Conservation (phyloP, 2,888 invertebrate species). For the Tetramorium bicarinatum region DNA sequence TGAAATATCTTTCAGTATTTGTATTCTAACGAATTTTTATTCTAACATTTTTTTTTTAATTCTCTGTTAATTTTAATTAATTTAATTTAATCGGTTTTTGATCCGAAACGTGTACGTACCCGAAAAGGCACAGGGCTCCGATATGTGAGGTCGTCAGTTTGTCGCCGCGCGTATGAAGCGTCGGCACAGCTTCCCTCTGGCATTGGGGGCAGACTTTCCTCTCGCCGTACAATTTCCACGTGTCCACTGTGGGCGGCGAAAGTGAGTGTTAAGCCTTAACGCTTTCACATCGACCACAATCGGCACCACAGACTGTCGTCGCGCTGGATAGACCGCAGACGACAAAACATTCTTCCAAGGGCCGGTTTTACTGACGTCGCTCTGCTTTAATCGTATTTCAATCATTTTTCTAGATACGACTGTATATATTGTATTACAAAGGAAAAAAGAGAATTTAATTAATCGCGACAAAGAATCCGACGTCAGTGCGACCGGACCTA, state of each 20-base stretch:
- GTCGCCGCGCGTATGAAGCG: constrained; percentile 64
- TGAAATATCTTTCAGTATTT: not conserved
- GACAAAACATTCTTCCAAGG: constrained; percentile 39
- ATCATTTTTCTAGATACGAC: not conserved
- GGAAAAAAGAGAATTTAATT: not conserved
- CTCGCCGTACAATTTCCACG: constrained; percentile 68
- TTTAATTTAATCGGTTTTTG: not conserved
- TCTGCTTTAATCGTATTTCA: constrained; percentile 23
- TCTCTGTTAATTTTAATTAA: not conserved
- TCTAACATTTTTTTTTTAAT: not conserved
- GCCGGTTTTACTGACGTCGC: constrained; percentile 12
- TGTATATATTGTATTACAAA: constrained; percentile 17
- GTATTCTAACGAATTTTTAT: not conserved
- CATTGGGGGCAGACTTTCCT: constrained; percentile 67
- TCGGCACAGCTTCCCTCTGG: constrained; percentile 61
- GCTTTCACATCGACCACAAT: constrained; percentile 47
- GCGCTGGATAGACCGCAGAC: constrained; percentile 32
- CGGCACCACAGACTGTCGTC: constrained; percentile 30
- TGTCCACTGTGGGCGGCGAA: constrained; percentile 64
- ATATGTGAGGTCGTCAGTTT: constrained; percentile 69
- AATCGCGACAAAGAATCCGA: not conserved
- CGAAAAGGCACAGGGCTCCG: constrained; percentile 66
- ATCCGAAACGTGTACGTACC: constrained; percentile 53
- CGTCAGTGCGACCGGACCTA: constrained; percentile 3
- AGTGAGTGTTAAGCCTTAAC: constrained; percentile 46